phyloP scores from a whole-genome alignment of 2,113 vertebrate genomes.

The Eudorcas thomsonii region DNA sequence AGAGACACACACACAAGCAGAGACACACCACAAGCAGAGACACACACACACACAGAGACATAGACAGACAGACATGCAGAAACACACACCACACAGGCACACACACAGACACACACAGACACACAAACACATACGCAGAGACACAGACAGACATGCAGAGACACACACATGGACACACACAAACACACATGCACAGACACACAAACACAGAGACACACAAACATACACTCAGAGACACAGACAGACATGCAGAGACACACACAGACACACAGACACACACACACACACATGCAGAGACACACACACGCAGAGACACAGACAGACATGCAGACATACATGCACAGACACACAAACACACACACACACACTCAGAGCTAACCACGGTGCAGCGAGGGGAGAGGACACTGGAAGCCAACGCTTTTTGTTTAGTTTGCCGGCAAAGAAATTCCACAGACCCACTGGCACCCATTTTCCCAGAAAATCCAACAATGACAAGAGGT shows the following conservation, averaged over 20 bases:
- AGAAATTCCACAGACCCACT: neutral
- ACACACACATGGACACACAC: neutral
- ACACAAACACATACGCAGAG: neutral
- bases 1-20: too few relatives aligned
- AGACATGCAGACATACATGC: too few relatives aligned
- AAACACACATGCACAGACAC: too few relatives aligned
- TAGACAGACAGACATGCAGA: neutral
- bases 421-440: neutral
- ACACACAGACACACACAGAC: too few relatives aligned
- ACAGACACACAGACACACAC: too few relatives aligned
- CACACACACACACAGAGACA: accelerated
- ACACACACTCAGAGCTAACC: neutral
- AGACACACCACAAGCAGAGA: too few relatives aligned
- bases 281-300: too few relatives aligned
- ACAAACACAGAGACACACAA: accelerated
- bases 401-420: neutral
- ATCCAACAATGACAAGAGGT: neutral
- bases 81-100: too few relatives aligned
- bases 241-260: too few relatives aligned
- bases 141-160: neutral
- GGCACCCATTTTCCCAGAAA: slow-evolving; percentile 36
- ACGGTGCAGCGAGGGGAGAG: neutral
- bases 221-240: too few relatives aligned
- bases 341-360: accelerated
- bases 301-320: neutral